Percentiles rank a stretch among this genome's conserved stretches.
These are phyloP conservation scores for Oreotrochilus melanogaster DNA, from an alignment of 2,113 vertebrate species.

Conservation along the genomic window DNA sequence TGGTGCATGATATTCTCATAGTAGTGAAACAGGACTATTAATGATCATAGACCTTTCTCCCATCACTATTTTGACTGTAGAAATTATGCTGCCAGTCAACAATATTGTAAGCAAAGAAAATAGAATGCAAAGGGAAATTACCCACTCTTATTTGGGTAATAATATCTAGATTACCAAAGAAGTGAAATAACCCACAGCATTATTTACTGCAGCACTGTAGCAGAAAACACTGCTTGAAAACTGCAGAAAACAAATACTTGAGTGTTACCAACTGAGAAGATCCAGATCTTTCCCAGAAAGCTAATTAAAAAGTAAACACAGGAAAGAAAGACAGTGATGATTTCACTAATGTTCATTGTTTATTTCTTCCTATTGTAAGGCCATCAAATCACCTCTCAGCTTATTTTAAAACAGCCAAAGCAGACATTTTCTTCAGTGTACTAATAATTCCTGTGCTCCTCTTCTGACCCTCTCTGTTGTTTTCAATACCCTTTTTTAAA, in stretches of 20 bases:
- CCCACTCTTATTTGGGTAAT: background rate
- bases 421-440: background rate
- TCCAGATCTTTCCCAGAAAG: background rate
- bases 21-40: background rate
- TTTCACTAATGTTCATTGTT: background rate
- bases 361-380: background rate
- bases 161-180: background rate
- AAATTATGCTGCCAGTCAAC: background rate
- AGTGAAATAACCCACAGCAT: background rate
- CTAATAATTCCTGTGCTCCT: background rate
- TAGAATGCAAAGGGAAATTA: background rate
- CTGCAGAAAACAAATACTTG: background rate
- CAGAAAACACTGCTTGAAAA: background rate
- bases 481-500: background rate
- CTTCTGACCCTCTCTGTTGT: background rate
- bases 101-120: background rate
- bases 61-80: background rate
- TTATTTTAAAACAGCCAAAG: background rate
- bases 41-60: background rate
- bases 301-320: background rate
- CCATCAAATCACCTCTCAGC: rapidly evolving
- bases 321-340: background rate
- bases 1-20: background rate
- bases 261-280: background rate
- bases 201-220: background rate